phyloP scores from a whole-genome alignment of 2,888 invertebrate species.

The Cheilosia scutellata region DNA sequence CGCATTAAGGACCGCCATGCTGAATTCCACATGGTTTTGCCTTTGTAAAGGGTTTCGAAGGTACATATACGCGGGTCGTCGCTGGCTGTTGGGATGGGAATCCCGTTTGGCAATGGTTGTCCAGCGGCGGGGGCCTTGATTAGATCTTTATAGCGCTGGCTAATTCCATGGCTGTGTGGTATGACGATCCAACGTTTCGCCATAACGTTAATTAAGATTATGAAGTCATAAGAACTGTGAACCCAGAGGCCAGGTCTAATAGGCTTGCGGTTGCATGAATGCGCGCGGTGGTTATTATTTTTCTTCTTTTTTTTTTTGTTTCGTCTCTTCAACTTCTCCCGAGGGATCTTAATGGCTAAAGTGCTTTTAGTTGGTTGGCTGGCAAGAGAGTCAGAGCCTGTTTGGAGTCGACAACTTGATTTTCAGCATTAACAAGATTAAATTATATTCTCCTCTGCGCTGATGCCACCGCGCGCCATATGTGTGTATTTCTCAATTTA shows the following conservation, averaged over 20 bases:
- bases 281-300: conserved; percentile 51
- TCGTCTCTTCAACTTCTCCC: conserved; percentile 25
- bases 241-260: conserved; percentile 49
- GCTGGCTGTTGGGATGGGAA: conserved; percentile 26
- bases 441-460: conserved; percentile 77
- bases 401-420: conserved; percentile 83
- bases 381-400: conserved; percentile 58
- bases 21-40: conserved; percentile 65
- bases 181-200: conserved; percentile 67
- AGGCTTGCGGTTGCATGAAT: conserved; percentile 75
- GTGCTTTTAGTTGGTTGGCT: conserved; percentile 58
- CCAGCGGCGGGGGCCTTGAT: conserved; percentile 64
- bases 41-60: conserved; percentile 48
- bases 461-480: conserved; percentile 29
- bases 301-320: background rate
- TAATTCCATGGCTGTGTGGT: conserved; percentile 68
- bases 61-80: background rate
- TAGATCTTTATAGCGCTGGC: conserved; percentile 74
- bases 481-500: conserved; percentile 75
- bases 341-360: conserved; percentile 65
- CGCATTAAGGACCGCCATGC: conserved; percentile 74
- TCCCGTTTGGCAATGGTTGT: conserved; percentile 58
- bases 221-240: conserved; percentile 83
- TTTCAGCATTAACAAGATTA: conserved; percentile 84
- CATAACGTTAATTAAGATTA: conserved; percentile 84